phyloP scores from a whole-genome alignment of 2,113 vertebrate species.

The Aegotheles bennettii region DNA sequence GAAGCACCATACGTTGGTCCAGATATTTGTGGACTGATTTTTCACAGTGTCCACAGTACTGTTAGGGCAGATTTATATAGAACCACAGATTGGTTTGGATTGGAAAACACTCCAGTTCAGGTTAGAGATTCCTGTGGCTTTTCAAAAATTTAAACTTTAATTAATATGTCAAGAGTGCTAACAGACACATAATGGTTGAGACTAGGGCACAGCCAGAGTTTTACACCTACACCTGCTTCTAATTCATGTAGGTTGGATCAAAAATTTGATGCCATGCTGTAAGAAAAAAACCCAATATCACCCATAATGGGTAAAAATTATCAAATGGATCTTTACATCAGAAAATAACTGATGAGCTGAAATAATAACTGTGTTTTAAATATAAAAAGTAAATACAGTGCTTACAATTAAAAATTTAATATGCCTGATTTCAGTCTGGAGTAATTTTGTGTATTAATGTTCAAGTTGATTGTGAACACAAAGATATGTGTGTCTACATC shows the following conservation, averaged over 20 bases:
- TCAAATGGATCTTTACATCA: background rate
- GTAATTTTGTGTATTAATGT: background rate
- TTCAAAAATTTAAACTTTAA: background rate
- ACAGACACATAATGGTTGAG: background rate
- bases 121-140: background rate
- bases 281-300: background rate
- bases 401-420: background rate
- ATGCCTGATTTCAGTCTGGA: background rate
- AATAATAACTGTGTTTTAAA: background rate
- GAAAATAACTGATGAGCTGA: background rate
- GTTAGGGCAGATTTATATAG: background rate
- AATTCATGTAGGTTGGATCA: background rate
- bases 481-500: background rate
- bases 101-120: background rate
- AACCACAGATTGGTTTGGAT: background rate
- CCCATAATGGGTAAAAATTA: background rate
- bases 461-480: background rate
- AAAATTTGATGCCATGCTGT: background rate
- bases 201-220: background rate
- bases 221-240: background rate
- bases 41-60: background rate
- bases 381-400: background rate
- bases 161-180: background rate
- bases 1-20: background rate
- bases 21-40: background rate